Conservation (phyloP, 2,888 invertebrate species). For the Acanthosepion esculentum region DNA sequence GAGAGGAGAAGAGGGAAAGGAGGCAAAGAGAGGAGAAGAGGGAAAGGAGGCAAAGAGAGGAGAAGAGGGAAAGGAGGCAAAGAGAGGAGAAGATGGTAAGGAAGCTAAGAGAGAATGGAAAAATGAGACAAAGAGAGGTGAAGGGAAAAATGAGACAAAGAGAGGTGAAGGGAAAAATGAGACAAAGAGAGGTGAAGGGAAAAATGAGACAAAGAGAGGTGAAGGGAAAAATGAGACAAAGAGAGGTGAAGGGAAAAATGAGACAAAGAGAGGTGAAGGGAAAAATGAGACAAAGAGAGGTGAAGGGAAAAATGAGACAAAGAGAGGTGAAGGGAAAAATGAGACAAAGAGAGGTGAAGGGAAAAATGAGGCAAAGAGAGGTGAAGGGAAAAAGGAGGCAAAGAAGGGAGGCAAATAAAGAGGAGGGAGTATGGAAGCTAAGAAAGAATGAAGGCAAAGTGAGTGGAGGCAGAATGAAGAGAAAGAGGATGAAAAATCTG, state of each 20-base stretch:
- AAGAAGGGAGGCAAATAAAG: background rate
- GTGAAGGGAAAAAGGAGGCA: background rate
- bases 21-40: background rate
- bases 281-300: background rate
- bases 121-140: background rate
- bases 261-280: background rate
- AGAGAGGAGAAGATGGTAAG: background rate
- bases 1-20: too few species aligned
- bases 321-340: background rate
- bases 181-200: too few species aligned
- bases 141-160: background rate
- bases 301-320: too few species aligned
- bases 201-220: too few species aligned
- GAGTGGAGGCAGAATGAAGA: background rate
- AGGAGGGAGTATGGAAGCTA: background rate
- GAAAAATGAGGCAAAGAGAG: background rate
- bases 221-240: too few species aligned
- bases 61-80: background rate
- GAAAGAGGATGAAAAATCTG: background rate
- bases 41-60: background rate
- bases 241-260: background rate
- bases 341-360: background rate
- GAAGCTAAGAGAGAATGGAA: background rate
- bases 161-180: background rate
- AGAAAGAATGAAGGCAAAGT: background rate